Base-by-base conservation (phyloP, 2,888 invertebrate genomes). In the Drosophila subquinaria region DNA sequence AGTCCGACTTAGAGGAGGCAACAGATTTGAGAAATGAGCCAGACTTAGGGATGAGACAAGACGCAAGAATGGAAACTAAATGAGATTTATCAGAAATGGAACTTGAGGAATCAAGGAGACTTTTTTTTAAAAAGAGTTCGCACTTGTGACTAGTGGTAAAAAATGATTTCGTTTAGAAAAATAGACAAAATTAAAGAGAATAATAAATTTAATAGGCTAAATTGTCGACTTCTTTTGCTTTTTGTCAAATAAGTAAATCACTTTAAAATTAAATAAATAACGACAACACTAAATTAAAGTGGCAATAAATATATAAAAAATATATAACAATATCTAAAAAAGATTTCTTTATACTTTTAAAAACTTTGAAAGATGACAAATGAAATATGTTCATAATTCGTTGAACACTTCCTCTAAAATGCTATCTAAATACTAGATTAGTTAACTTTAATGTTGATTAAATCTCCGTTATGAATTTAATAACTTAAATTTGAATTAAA, bases 21-120 rank as follows among this genome's bases (percentile, higher is more conserved):
- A 45, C 3, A n/a, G 30, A 8, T 42, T 43, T 43, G 43, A 51
- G 42, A 35, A 61, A 51, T 42, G 42, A 43, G n/a, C 5, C 35
- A 42, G 43, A 43, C 56, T 38, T 47, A 33, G 42, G 23, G 13
- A 17, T 33, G 17, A n/a, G 62, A 5, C 5, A 17, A 30, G 27
- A 30, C 30, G 8, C 23, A 11, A 9, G n/a, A 56, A 56, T 45
- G n/a, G 10, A 45, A 56, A 56, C n/a, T 43, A 35, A 56, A 57
- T 45, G 56, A 36, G 35, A 23, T 35, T 57, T 45, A 57, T 45
- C 45, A 57, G 20, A 45, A 57, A 47, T 57, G 4, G 8, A 23
- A 45, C 56, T 57, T 20, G 45, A 33, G 33, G 23, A 45, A 45
- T 35, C 35, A 36, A 35, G n/a, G 3, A 5, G 5, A 20, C 8